Conservation (phyloP, 2,797 vertebrate genomes). For the Sebastes melanostomus region DNA sequence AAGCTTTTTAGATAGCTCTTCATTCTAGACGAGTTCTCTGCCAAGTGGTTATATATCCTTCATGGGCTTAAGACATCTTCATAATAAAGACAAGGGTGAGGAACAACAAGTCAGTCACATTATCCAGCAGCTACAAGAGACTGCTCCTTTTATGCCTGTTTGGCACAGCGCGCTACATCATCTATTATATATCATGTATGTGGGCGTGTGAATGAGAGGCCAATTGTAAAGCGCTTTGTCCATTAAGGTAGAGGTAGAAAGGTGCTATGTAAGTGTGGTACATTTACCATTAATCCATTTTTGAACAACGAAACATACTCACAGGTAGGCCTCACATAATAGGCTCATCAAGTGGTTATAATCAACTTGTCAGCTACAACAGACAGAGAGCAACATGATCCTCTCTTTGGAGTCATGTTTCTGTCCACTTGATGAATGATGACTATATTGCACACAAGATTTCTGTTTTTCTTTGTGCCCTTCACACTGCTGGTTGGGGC, state of each 20-base stretch:
- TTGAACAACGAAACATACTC: neutral
- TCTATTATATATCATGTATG: too few species aligned
- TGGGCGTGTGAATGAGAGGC: neutral
- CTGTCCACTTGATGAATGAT: neutral
- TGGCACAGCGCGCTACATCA: neutral
- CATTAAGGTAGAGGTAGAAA: neutral
- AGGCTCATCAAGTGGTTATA: neutral
- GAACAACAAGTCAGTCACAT: slow-evolving; percentile 1
- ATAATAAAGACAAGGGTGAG: neutral
- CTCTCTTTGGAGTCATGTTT: neutral
- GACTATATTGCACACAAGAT: neutral
- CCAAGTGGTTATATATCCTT: too few species aligned
- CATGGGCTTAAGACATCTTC: neutral
- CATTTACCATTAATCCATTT: neutral
- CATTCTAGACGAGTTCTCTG: too few species aligned
- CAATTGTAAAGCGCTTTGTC: neutral
- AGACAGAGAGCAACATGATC: neutral
- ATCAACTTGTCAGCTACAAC: neutral
- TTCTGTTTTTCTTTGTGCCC: neutral
- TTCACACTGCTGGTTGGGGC: too few species aligned
- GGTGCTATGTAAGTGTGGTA: neutral
- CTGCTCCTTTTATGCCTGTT: neutral
- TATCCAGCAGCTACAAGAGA: slow-evolving; percentile 2
- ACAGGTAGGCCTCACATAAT: neutral
- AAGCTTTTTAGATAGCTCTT: too few species aligned